These are phyloP conservation scores for Cossypha dichroa DNA, from an alignment of 2,797 vertebrate genomes.

Conservation along the genomic window DNA sequence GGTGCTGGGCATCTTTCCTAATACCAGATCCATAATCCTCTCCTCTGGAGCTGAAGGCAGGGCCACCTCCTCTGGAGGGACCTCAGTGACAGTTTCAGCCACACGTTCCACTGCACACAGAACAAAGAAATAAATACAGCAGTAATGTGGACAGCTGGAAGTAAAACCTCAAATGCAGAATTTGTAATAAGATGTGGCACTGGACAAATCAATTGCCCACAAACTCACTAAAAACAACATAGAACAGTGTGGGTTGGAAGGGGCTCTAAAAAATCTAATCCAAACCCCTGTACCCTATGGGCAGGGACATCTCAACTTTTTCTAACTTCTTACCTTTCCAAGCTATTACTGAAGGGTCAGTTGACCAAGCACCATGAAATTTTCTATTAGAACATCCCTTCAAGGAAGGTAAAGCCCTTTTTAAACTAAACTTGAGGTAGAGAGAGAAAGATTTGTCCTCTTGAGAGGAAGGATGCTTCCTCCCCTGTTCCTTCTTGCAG, in stretches of 20 bases:
- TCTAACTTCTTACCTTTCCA: background rate
- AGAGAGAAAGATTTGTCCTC: background rate
- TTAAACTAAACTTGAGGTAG: background rate
- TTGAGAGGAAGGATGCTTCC: background rate
- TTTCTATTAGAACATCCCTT: background rate
- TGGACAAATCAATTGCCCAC: background rate
- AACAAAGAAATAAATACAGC: background rate
- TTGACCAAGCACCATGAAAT: background rate
- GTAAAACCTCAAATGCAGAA: background rate
- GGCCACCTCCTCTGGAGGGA: slow-evolving; percentile 73
- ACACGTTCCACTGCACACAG: slow-evolving; percentile 64
- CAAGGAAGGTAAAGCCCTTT: background rate
- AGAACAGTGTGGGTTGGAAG: background rate
- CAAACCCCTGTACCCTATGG: accelerated
- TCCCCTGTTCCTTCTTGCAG: background rate
- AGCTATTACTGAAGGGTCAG: background rate
- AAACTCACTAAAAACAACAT: background rate
- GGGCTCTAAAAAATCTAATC: background rate
- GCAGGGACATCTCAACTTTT: background rate
- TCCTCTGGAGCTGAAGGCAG: slow-evolving; percentile 69
- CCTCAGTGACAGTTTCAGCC: slow-evolving; percentile 69
- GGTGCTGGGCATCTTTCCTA: slow-evolving; percentile 73
- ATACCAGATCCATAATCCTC: slow-evolving; percentile 79
- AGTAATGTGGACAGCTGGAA: background rate
- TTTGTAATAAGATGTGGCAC: background rate